phyloP scores from a whole-genome alignment of 2,113 vertebrate species.

The Percopsis transmontana region DNA sequence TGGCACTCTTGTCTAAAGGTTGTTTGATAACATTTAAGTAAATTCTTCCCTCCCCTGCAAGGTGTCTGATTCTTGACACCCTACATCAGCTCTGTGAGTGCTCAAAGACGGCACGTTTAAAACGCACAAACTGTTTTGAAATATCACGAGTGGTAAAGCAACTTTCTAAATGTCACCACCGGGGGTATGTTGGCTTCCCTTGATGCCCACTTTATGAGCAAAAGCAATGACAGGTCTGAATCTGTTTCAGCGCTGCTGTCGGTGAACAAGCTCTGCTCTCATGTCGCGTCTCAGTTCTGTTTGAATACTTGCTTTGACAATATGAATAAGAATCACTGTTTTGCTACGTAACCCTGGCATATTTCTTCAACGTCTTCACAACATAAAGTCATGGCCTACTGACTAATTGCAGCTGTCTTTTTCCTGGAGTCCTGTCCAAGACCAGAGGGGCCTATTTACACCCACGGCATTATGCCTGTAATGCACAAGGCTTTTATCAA shows the following conservation, averaged over 20 bases:
- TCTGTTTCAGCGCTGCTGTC: conserved; percentile 58
- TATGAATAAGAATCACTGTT: conserved; percentile 59
- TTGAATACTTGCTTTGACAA: conserved; percentile 67
- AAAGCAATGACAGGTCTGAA: conserved; percentile 67
- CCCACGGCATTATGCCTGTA: conserved; percentile 24
- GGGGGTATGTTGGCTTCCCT: conserved; percentile 67
- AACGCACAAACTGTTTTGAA: conserved; percentile 72
- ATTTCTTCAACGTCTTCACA: conserved; percentile 54
- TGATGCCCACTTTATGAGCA: conserved; percentile 69
- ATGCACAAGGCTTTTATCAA: conserved; percentile 31
- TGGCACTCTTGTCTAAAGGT: conserved; percentile 1
- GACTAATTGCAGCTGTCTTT: conserved; percentile 55
- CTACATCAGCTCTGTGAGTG: conserved; percentile 54
- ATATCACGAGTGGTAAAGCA: conserved; percentile 71
- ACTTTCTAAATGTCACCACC: conserved; percentile 75
- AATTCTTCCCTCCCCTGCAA: conserved; percentile 49
- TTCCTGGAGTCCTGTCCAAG: conserved; percentile 39
- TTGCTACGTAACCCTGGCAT: conserved; percentile 38
- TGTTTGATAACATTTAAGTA: conserved; percentile 57
- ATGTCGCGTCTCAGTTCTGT: conserved; percentile 42
- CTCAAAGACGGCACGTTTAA: conserved; percentile 72
- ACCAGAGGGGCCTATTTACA: conserved; percentile 30
- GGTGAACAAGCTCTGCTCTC: conserved; percentile 41
- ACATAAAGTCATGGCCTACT: conserved; percentile 44
- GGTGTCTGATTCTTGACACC: conserved; percentile 72